Conservation (phyloP, 2,797 vertebrate genomes). For the Limnodromus scolopaceus region DNA sequence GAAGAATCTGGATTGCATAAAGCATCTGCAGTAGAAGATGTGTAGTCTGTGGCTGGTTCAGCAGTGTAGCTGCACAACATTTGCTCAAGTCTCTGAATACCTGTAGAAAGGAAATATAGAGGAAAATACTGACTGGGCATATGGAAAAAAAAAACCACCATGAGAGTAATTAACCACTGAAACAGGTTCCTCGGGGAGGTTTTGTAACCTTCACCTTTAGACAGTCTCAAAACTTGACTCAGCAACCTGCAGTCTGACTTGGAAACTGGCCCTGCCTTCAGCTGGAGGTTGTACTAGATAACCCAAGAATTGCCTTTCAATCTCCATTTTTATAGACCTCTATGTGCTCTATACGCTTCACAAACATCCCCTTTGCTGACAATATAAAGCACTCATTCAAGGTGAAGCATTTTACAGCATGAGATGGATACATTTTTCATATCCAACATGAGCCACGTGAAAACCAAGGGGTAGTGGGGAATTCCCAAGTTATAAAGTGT, state of each 20-base stretch:
- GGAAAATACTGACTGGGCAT: not conserved
- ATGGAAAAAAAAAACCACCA: not conserved
- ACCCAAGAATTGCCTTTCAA: not conserved
- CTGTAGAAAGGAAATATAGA: not conserved
- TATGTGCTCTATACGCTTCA: not conserved
- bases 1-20: not conserved
- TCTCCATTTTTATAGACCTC: not conserved
- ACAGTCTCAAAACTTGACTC: not conserved
- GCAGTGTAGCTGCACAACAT: not conserved
- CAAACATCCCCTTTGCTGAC: not conserved
- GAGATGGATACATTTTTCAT: not conserved
- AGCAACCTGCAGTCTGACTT: not conserved
- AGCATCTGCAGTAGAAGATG: not conserved
- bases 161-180: not conserved
- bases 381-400: not conserved
- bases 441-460: not conserved
- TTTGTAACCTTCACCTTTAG: not conserved
- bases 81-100: constrained; percentile 16
- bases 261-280: not conserved
- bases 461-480: not conserved
- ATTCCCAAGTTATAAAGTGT: not conserved
- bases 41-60: not conserved
- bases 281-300: not conserved
- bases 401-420: not conserved
- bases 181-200: not conserved